These are phyloP conservation scores for Podarcis raffonei DNA, from an alignment of 2,113 vertebrate genomes.

Conservation along the genomic window DNA sequence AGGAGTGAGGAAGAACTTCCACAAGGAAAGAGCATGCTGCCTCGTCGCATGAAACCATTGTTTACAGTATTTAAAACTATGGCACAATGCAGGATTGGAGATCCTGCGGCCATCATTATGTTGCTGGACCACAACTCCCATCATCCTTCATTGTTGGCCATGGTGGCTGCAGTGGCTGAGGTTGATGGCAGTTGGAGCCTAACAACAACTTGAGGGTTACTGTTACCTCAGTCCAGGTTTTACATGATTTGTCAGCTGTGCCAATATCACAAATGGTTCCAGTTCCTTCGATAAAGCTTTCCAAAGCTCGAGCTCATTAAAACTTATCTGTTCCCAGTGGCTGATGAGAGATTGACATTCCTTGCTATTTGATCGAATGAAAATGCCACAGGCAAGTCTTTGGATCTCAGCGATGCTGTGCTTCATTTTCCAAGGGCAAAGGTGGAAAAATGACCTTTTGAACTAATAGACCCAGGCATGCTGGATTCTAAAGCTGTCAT, in stretches of 20 bases:
- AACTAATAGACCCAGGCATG: background rate
- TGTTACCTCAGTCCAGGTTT: too few species aligned
- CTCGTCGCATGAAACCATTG: too few species aligned
- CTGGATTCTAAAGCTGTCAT: background rate
- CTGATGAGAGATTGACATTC: background rate
- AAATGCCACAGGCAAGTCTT: background rate
- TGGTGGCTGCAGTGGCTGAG: too few species aligned
- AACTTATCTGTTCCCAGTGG: background rate
- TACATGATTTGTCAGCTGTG: background rate
- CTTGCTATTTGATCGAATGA: background rate
- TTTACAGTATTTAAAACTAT: too few species aligned
- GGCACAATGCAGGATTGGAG: too few species aligned
- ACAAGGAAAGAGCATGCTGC: too few species aligned
- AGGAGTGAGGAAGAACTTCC: too few species aligned
- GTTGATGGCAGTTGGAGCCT: too few species aligned
- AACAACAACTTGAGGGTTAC: too few species aligned
- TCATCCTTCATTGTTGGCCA: too few species aligned
- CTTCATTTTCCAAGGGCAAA: background rate
- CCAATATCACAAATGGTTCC: slow-evolving; percentile 22
- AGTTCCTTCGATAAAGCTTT: background rate
- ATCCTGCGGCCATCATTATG: too few species aligned
- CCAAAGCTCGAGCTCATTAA: background rate
- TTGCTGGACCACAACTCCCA: too few species aligned
- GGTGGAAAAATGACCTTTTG: background rate
- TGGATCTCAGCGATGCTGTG: background rate